Percentiles rank a stretch among this genome's conserved stretches.
Evolutionary conservation across 2,888 invertebrate genomes (phyloP).

Genomic region (Imbricaverruca yamaguchii): DNA sequence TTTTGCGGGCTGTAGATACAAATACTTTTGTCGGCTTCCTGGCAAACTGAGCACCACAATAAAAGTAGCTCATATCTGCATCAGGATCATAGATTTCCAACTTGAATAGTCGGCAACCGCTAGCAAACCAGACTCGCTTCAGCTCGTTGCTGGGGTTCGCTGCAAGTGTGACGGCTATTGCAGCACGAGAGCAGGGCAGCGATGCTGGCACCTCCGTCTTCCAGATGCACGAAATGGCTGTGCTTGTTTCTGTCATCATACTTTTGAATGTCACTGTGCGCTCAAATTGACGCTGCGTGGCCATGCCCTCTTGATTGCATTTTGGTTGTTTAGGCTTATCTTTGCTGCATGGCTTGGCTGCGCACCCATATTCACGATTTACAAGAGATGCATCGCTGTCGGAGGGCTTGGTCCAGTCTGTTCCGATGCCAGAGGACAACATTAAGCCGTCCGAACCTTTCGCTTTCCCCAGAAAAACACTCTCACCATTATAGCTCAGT

Average conservation of each 20-base stretch:
- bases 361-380: background rate
- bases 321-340: background rate
- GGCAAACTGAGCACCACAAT: slow-evolving; percentile 1
- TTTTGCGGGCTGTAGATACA: background rate
- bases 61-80: slow-evolving; percentile 14
- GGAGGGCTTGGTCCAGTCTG: background rate
- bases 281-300: background rate
- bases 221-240: background rate
- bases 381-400: slow-evolving; percentile 13
- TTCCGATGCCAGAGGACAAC: background rate
- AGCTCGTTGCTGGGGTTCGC: background rate
- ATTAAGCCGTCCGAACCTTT: background rate
- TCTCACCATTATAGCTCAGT: background rate
- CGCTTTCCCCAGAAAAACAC: background rate
- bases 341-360: background rate
- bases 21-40: background rate
- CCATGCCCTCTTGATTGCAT: background rate
- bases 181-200: background rate
- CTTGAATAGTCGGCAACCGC: background rate
- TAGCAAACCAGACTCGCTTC: background rate
- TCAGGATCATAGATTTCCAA: background rate
- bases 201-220: background rate
- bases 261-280: background rate
- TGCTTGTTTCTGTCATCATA: background rate
- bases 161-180: background rate